phyloP scores from a whole-genome alignment of 2,888 invertebrate species.

The Lepas anatifera region DNA sequence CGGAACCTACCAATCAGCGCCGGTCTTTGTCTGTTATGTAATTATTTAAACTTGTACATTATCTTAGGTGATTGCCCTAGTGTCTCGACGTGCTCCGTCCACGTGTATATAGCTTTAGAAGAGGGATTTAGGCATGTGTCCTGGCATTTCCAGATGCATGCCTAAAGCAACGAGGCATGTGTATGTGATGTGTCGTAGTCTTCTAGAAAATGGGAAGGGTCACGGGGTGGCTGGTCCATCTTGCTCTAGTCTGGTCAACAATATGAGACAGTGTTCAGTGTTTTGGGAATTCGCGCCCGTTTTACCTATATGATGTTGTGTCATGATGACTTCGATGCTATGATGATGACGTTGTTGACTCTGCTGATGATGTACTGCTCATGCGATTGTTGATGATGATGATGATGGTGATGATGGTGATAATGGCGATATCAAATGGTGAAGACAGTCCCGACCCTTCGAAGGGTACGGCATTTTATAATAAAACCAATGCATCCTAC shows the following conservation, averaged over 20 bases:
- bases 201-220: too few species aligned
- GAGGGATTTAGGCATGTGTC: too few species aligned
- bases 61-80: not conserved
- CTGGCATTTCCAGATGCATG: too few species aligned
- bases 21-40: conserved; percentile 7
- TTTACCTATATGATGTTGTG: not conserved
- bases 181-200: too few species aligned
- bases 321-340: too few species aligned
- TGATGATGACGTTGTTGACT: too few species aligned
- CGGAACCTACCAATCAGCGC: not conserved
- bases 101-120: too few species aligned
- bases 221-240: not conserved
- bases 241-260: not conserved
- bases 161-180: too few species aligned
- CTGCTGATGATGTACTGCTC: too few species aligned
- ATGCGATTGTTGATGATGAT: not conserved
- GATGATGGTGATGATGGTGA: not conserved
- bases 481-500: not conserved
- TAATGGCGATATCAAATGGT: too few species aligned
- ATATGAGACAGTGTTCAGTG: not conserved
- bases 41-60: conserved; percentile 1
- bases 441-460: not conserved
- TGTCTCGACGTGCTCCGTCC: too few species aligned
- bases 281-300: conserved; percentile 10
- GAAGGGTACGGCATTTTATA: not conserved